Conservation (phyloP, 2,113 vertebrate genomes). For the Grammomys dolichurus region DNA sequence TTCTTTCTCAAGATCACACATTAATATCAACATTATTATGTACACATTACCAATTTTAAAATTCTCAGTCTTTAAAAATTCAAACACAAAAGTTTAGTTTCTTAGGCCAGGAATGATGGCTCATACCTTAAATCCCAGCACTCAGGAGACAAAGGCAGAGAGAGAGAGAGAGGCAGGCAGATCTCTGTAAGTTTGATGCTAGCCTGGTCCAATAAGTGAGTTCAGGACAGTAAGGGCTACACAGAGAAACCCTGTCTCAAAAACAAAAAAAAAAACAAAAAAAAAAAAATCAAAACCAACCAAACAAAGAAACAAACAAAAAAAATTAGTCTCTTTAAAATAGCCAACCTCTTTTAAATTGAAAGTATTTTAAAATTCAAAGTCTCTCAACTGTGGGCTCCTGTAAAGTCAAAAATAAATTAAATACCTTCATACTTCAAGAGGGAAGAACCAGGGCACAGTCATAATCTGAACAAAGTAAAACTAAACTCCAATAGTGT, state of each 20-base stretch:
- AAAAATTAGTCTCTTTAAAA: not conserved
- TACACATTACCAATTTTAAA: not conserved
- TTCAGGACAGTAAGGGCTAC: too few relatives aligned
- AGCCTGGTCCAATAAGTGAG: too few relatives aligned
- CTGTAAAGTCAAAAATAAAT: not conserved
- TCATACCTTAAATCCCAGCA: too few relatives aligned
- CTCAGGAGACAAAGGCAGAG: too few relatives aligned
- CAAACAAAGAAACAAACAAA: not conserved
- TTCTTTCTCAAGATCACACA: not conserved
- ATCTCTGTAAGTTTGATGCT: too few relatives aligned
- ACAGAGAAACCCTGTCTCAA: too few relatives aligned
- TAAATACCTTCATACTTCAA: not conserved
- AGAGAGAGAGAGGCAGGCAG: too few relatives aligned
- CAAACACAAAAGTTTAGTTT: not conserved
- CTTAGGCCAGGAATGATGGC: too few relatives aligned
- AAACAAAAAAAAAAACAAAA: too few relatives aligned
- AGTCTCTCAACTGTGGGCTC: not conserved
- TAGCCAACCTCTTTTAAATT: not conserved
- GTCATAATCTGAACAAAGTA: not conserved
- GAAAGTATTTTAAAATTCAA: not conserved
- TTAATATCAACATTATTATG: too few relatives aligned
- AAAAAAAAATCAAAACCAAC: too few relatives aligned
- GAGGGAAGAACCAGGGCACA: not conserved
- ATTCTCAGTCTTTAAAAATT: not conserved
- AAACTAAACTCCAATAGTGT: not conserved